These are phyloP conservation scores for Liolophura sinensis DNA, from an alignment of 1,140 invertebrate genomes.

Conservation along the genomic window DNA sequence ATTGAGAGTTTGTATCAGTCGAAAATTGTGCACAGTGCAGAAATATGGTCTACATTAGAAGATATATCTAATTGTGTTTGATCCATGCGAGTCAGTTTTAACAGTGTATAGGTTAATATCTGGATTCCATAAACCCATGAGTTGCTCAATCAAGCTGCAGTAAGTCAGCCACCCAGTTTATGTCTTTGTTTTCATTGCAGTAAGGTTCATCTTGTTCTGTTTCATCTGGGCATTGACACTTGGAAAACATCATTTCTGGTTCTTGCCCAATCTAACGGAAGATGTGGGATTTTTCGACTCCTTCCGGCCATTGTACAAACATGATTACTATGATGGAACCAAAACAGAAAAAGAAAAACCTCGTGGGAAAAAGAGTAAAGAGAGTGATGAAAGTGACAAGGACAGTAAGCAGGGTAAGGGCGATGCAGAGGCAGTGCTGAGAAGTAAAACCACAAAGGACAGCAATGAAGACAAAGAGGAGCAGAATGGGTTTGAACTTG, in stretches of 20 bases:
- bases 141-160: no score
- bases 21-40: no score
- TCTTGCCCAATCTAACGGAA: conserved; percentile 96
- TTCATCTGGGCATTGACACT: conserved; percentile 86
- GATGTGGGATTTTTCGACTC: conserved; percentile 99
- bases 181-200: conserved; percentile 48
- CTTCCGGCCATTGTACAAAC: conserved; percentile 93
- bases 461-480: conserved; percentile 31
- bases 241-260: conserved; percentile 93
- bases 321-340: conserved; percentile 34
- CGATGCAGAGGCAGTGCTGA: conserved; percentile 24
- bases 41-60: no score
- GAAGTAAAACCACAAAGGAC: conserved; percentile 25
- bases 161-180: not conserved
- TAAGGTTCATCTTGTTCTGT: conserved; percentile 90
- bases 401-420: conserved; percentile 64
- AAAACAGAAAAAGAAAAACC: conserved; percentile 67
- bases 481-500: conserved; percentile 33
- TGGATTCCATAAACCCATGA: no score
- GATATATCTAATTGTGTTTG: no score
- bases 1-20: no score
- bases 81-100: no score
- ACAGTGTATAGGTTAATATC: no score
- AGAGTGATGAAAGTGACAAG: conserved; percentile 71
- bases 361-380: conserved; percentile 69